Evolutionary conservation across 2,797 vertebrate genomes (phyloP).

Genomic region (Graptemys geographica): DNA sequence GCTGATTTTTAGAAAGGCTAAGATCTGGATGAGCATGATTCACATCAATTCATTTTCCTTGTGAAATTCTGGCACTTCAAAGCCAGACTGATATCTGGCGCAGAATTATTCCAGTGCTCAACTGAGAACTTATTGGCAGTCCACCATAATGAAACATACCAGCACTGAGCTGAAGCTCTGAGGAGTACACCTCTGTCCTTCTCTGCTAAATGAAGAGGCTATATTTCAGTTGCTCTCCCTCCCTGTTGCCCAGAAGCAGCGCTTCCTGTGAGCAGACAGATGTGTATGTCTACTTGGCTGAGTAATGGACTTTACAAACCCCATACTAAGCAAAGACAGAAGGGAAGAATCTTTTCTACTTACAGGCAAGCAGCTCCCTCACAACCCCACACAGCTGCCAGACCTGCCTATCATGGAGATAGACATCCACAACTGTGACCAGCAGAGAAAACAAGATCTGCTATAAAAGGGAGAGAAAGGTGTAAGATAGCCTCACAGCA

Average conservation of each 20-base stretch:
- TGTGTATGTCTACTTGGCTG: neutral
- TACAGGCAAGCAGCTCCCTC: neutral
- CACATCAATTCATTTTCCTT: neutral
- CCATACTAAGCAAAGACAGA: neutral
- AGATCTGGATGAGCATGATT: neutral
- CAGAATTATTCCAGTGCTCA: neutral
- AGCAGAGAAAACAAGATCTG: neutral
- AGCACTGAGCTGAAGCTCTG: neutral
- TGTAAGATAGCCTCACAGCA: neutral
- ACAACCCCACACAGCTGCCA: neutral
- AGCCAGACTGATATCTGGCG: neutral
- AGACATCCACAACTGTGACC: neutral
- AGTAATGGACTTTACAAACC: neutral
- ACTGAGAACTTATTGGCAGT: neutral
- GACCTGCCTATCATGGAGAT: neutral
- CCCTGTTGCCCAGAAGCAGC: neutral
- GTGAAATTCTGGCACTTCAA: neutral
- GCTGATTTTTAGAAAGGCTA: conserved; percentile 22
- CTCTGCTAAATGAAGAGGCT: neutral
- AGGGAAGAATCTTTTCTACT: neutral
- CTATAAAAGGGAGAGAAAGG: neutral
- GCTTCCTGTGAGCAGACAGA: neutral
- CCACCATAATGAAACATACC: neutral
- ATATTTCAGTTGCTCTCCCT: neutral
- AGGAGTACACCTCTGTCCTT: neutral